phyloP scores from a whole-genome alignment of 2,797 vertebrate species.

The Gymnodraco acuticeps region DNA sequence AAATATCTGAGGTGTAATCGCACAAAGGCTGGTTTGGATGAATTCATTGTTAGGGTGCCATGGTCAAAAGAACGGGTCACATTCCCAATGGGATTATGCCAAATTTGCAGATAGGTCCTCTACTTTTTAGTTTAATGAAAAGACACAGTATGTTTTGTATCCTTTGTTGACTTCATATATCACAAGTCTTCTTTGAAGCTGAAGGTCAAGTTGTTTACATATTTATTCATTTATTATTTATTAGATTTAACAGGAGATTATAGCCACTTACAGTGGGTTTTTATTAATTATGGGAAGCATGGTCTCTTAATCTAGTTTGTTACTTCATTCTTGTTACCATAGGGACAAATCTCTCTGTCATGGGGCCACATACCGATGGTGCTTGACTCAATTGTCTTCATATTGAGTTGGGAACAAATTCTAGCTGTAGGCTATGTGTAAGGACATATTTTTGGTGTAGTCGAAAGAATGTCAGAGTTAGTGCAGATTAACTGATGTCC shows the following conservation, averaged over 20 bases:
- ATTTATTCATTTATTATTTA: background rate
- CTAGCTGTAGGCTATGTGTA: background rate
- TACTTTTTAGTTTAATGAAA: background rate
- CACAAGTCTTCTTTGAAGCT: background rate
- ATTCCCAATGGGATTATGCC: constrained; percentile 14
- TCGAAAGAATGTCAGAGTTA: background rate
- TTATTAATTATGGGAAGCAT: constrained; percentile 14
- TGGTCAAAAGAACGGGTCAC: background rate
- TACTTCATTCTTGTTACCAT: constrained; percentile 62
- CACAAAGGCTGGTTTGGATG: constrained; percentile 35
- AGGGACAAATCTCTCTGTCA: constrained; percentile 65
- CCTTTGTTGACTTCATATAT: background rate
- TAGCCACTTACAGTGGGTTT: constrained; percentile 10
- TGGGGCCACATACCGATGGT: constrained; percentile 50
- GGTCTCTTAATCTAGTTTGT: constrained; percentile 52
- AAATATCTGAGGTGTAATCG: constrained; percentile 32
- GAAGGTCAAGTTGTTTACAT: background rate
- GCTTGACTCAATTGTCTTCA: constrained; percentile 54
- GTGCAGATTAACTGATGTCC: background rate
- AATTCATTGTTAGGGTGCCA: background rate
- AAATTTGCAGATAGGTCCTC: background rate
- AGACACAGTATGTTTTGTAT: background rate
- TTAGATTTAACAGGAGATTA: background rate
- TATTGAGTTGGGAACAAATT: constrained; percentile 13
- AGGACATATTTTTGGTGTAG: constrained; percentile 16